A percentile compares a stretch with the other conserved stretches of the same genome.
Conservation (phyloP, 2,888 invertebrate species). For the Copidosoma aretas region DNA sequence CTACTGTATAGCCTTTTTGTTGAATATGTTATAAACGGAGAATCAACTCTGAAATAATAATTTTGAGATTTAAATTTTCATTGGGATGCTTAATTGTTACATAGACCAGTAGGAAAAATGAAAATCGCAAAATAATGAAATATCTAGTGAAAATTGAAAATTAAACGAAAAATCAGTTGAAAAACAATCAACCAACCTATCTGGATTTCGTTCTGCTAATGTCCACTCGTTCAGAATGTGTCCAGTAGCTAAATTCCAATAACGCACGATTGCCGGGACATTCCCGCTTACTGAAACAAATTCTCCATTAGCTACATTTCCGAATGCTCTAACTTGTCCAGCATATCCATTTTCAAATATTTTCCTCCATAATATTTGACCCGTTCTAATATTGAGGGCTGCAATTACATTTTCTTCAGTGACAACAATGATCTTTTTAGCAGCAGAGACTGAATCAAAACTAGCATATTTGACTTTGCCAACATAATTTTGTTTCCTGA, state of each 20-base stretch:
- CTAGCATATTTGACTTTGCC: conserved; percentile 80
- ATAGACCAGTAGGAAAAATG: neutral
- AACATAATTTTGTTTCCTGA: conserved; percentile 82
- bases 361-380: conserved; percentile 83
- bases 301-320: conserved; percentile 70
- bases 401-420: conserved; percentile 89
- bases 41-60: conserved; percentile 57
- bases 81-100: no score
- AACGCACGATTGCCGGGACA: conserved; percentile 75
- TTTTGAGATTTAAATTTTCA: conserved; percentile 7
- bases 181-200: conserved; percentile 49
- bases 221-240: conserved; percentile 80
- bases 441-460: conserved; percentile 76
- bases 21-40: conserved; percentile 59
- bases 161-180: conserved; percentile 6
- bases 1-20: conserved; percentile 58
- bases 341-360: conserved; percentile 73
- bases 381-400: conserved; percentile 79
- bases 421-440: conserved; percentile 78
- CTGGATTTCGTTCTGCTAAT: conserved; percentile 57
- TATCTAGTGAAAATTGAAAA: conserved; percentile 9
- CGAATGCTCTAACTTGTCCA: conserved; percentile 73
- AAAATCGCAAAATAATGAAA: neutral
- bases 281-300: conserved; percentile 79
- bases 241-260: conserved; percentile 80